Evolutionary conservation across 2,113 vertebrate genomes (phyloP).

Genomic region (Pholis gunnellus): DNA sequence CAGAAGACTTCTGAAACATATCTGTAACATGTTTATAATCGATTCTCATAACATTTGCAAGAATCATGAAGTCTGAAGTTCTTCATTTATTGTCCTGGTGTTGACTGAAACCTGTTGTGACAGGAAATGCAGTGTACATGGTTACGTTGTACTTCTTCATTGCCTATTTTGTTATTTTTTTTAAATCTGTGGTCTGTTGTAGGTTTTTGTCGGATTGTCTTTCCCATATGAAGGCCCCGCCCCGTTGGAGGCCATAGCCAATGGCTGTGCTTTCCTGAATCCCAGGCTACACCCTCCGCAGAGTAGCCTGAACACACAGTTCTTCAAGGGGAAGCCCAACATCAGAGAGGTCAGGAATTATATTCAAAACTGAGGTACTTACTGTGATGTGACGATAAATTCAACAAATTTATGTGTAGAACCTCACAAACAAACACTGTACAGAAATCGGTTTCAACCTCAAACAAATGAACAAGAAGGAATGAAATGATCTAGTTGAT

Average conservation of each 20-base stretch:
- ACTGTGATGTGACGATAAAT: neutral
- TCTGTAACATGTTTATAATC: no score
- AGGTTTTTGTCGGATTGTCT: constrained; percentile 97
- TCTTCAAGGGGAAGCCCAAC: constrained; percentile 98
- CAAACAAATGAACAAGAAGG: neutral
- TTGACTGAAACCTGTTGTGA: constrained; percentile 56
- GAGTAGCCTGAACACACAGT: constrained; percentile 98
- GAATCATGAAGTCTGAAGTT: no score
- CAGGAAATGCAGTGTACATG: constrained; percentile 47
- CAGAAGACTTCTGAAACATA: no score
- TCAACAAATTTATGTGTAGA: neutral
- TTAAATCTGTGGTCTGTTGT: constrained; percentile 11
- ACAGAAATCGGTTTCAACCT: neutral
- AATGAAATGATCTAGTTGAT: neutral
- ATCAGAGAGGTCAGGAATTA: constrained; percentile 91
- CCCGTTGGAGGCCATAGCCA: constrained; percentile 96
- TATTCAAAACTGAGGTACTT: neutral
- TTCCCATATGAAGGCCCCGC: constrained; percentile 98
- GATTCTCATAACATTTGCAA: no score
- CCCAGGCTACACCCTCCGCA: constrained; percentile 94
- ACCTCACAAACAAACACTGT: neutral
- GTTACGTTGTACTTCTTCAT: neutral
- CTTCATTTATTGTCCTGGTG: neutral
- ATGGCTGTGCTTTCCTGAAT: constrained; percentile 97
- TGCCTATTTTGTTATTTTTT: neutral